phyloP scores from a whole-genome alignment of 2,888 invertebrate species.

The Tenthredo scrophulariae region DNA sequence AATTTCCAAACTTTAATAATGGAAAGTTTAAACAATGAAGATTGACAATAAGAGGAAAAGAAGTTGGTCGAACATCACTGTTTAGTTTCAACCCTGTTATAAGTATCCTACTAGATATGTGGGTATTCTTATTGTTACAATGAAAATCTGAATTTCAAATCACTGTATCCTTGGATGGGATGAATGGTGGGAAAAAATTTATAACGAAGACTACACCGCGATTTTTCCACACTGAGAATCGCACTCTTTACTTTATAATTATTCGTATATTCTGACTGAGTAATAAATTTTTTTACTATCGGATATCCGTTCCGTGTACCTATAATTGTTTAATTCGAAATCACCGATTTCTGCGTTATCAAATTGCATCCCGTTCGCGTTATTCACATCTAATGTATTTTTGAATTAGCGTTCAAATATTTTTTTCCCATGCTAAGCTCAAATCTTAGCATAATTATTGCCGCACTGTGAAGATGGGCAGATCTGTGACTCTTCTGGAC shows the following conservation, averaged over 20 bases:
- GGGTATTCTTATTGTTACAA: background rate
- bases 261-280: background rate
- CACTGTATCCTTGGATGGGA: background rate
- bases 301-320: background rate
- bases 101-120: background rate
- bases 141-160: background rate
- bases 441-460: constrained; percentile 4
- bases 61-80: background rate
- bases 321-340: background rate
- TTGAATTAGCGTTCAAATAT: background rate
- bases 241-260: background rate
- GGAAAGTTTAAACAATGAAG: background rate
- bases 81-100: background rate
- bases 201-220: background rate
- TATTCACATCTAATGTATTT: background rate
- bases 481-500: background rate
- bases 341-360: background rate
- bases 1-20: background rate
- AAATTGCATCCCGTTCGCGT: background rate
- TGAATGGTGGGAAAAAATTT: constrained; percentile 7
- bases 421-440: background rate
- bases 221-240: background rate
- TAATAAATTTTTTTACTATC: background rate
- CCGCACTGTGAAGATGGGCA: background rate
- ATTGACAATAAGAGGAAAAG: background rate